These are phyloP conservation scores for Pomacea maculata DNA, from an alignment of 1,140 invertebrate species.

Conservation along the genomic window DNA sequence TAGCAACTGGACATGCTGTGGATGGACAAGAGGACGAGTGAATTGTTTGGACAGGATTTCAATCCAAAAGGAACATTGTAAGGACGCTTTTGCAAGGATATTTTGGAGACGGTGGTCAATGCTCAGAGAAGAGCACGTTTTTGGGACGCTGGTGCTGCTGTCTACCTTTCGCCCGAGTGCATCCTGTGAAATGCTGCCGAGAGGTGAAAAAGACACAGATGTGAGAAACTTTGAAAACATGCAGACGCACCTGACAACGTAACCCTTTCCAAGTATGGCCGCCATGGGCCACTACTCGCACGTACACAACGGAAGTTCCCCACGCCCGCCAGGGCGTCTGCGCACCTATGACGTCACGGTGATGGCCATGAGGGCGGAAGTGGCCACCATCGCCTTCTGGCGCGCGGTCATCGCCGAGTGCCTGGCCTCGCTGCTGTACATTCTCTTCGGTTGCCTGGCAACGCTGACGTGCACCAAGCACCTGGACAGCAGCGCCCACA, in stretches of 20 bases:
- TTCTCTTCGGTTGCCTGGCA: conserved; percentile 13
- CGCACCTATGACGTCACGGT: neutral
- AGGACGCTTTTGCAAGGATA: no score
- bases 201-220: no score
- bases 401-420: conserved; percentile 13
- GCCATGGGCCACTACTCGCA: conserved; percentile 14
- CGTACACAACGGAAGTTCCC: conserved; percentile 3
- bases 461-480: neutral
- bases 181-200: no score
- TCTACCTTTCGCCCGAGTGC: neutral
- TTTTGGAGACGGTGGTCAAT: no score
- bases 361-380: conserved; percentile 6
- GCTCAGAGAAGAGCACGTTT: neutral
- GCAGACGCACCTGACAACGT: neutral
- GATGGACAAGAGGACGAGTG: no score
- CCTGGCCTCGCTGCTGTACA: conserved; percentile 12
- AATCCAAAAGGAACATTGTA: no score
- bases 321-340: neutral
- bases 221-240: neutral
- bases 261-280: neutral
- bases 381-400: conserved; percentile 15
- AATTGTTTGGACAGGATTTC: no score
- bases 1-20: no score
- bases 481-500: conserved; percentile 8
- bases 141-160: neutral